A percentile compares a stretch with the other conserved stretches of the same genome.
Evolutionary conservation across 2,888 invertebrate genomes (phyloP).

Genomic region (Papilio demoleus): DNA sequence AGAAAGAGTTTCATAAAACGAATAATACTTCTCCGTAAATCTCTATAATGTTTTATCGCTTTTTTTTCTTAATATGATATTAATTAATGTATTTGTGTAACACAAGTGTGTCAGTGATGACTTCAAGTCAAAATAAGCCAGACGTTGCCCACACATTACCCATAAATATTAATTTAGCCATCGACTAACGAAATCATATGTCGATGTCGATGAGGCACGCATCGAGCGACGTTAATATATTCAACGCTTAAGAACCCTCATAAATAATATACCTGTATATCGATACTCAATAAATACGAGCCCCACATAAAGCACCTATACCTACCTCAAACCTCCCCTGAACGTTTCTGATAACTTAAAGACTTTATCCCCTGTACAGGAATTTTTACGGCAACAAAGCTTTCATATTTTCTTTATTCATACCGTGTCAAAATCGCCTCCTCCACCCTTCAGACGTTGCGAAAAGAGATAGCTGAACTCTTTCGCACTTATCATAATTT

Average conservation of each 20-base stretch:
- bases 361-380: constrained; percentile 82
- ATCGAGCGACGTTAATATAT: constrained; percentile 72
- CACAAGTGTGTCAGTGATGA: background rate
- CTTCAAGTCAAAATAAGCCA: constrained; percentile 35
- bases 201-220: constrained; percentile 42
- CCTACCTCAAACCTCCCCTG: constrained; percentile 54
- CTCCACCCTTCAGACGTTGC: constrained; percentile 66
- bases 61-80: background rate
- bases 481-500: constrained; percentile 69
- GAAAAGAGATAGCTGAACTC: constrained; percentile 75
- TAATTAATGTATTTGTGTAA: background rate
- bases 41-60: too few relatives aligned
- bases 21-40: too few relatives aligned
- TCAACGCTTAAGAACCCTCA: constrained; percentile 70
- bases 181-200: constrained; percentile 57
- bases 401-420: constrained; percentile 83
- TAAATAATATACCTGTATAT: constrained; percentile 63
- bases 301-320: constrained; percentile 48
- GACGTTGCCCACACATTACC: constrained; percentile 26
- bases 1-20: too few relatives aligned
- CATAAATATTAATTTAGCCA: constrained; percentile 40
- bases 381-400: constrained; percentile 83
- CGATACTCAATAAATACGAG: constrained; percentile 63
- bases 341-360: constrained; percentile 79
- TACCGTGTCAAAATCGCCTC: constrained; percentile 79